Evolutionary conservation across 2,888 invertebrate species (phyloP).

Genomic region (Tetragonisca angustula): DNA sequence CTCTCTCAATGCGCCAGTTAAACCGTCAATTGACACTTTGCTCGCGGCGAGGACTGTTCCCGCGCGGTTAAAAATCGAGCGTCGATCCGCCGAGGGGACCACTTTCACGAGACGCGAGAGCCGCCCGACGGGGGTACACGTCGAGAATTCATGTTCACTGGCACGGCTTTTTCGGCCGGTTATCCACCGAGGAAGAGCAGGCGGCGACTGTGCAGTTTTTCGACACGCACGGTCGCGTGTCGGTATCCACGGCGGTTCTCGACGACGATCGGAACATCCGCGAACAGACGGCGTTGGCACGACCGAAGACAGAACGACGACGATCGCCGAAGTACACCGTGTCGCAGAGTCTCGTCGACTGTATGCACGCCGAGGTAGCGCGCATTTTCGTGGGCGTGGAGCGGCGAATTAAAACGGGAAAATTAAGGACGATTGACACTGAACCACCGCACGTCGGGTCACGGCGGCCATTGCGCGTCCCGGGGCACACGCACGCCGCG

Average conservation of each 20-base stretch:
- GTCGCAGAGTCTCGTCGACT: constrained; percentile 60
- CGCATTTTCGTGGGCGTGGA: constrained; percentile 69
- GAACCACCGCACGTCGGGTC: constrained; percentile 70
- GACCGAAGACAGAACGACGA: neutral
- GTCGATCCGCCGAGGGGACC: constrained; percentile 24
- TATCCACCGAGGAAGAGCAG: neutral
- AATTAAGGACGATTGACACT: constrained; percentile 76
- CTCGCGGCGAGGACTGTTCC: constrained; percentile 37
- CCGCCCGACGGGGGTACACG: constrained; percentile 36
- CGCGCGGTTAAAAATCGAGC: constrained; percentile 40
- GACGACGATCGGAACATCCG: constrained; percentile 27
- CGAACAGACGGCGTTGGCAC: constrained; percentile 12
- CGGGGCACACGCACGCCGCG: constrained; percentile 60
- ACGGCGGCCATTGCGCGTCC: constrained; percentile 78
- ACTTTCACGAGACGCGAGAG: constrained; percentile 54
- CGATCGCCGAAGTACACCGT: constrained; percentile 43
- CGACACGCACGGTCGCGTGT: constrained; percentile 55
- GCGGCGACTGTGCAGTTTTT: neutral
- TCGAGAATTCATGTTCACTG: constrained; percentile 31
- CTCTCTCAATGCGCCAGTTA: constrained; percentile 29
- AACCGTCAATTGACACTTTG: constrained; percentile 52
- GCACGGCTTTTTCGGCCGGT: constrained; percentile 9
- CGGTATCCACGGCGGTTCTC: constrained; percentile 38
- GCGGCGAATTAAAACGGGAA: constrained; percentile 66
- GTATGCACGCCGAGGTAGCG: constrained; percentile 53